Percentiles rank a stretch among this genome's conserved stretches.
phyloP scores from a whole-genome alignment of 1,140 invertebrate genomes.

The Drosophila sturtevanti region DNA sequence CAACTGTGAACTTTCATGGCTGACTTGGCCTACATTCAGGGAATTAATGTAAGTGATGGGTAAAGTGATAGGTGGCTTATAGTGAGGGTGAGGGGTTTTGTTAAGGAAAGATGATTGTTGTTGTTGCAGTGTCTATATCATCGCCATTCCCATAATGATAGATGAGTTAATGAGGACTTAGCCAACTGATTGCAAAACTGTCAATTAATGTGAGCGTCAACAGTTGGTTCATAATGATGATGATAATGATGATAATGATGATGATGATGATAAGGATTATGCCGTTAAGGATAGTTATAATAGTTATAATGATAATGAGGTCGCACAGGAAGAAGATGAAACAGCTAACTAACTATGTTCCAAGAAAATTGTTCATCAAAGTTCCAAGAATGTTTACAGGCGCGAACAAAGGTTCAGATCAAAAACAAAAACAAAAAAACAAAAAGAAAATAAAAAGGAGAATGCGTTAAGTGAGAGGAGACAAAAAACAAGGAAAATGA shows the following conservation, averaged over 20 bases:
- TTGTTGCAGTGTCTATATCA: too few relatives aligned
- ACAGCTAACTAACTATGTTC: slow-evolving; percentile 8
- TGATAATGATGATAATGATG: slow-evolving; percentile 3
- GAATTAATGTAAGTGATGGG: slow-evolving; percentile 31
- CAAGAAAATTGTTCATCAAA: slow-evolving; percentile 18
- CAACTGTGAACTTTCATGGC: slow-evolving; percentile 28
- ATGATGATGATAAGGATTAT: not conserved
- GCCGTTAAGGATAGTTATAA: too few relatives aligned
- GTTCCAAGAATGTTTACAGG: slow-evolving; percentile 3
- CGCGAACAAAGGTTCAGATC: not conserved
- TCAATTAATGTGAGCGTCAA: slow-evolving; percentile 49
- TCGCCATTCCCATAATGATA: slow-evolving; percentile 51
- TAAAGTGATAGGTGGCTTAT: too few relatives aligned
- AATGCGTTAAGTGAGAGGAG: not conserved
- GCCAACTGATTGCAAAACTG: slow-evolving; percentile 48
- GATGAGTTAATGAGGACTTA: slow-evolving; percentile 57
- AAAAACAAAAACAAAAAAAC: not conserved
- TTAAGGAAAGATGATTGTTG: too few relatives aligned
- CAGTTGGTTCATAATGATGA: slow-evolving; percentile 37
- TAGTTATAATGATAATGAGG: not conserved
- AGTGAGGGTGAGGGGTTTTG: too few relatives aligned
- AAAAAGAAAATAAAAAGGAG: too few relatives aligned
- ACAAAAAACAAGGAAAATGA: not conserved
- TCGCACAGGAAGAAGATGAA: slow-evolving; percentile 1
- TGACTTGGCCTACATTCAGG: slow-evolving; percentile 51